A percentile compares a stretch with the other conserved stretches of the same genome.
Evolutionary conservation across 2,797 vertebrate species (phyloP).

Genomic region (Cyclopterus lumpus): DNA sequence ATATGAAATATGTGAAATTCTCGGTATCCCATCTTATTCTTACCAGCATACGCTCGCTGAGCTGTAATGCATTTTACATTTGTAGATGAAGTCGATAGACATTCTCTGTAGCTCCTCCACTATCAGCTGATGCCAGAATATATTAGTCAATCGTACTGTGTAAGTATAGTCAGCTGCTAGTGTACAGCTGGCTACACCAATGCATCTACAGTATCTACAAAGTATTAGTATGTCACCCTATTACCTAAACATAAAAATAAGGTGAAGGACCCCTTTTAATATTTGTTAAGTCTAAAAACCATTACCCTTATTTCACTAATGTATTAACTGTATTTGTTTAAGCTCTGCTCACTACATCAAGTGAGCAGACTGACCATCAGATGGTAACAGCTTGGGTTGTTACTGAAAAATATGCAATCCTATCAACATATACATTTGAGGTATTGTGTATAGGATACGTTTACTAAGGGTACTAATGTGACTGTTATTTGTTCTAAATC

Average conservation of each 20-base stretch:
- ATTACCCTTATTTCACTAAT: neutral
- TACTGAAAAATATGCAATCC: neutral
- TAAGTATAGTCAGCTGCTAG: constrained; percentile 4
- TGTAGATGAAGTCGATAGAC: neutral
- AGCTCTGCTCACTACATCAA: neutral
- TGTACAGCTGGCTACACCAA: constrained; percentile 6
- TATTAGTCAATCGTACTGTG: constrained; percentile 1
- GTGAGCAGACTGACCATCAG: neutral
- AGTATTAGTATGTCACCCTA: neutral
- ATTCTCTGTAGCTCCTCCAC: neutral
- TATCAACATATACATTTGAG: neutral
- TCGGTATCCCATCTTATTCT: neutral
- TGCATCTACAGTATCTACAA: constrained; percentile 3
- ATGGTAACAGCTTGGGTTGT: neutral
- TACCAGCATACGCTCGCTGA: neutral
- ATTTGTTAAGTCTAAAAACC: neutral
- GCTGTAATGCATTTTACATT: constrained; percentile 6
- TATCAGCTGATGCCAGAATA: constrained; percentile 13
- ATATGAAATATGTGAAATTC: neutral
- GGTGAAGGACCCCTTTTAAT: neutral
- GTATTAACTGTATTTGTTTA: neutral
- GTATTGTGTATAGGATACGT: neutral
- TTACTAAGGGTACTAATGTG: constrained; percentile 8
- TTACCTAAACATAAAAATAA: constrained; percentile 3
- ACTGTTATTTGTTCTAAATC: constrained; percentile 40